Evolutionary conservation across 2,797 vertebrate genomes (phyloP).

Genomic region (Paguma larvata): DNA sequence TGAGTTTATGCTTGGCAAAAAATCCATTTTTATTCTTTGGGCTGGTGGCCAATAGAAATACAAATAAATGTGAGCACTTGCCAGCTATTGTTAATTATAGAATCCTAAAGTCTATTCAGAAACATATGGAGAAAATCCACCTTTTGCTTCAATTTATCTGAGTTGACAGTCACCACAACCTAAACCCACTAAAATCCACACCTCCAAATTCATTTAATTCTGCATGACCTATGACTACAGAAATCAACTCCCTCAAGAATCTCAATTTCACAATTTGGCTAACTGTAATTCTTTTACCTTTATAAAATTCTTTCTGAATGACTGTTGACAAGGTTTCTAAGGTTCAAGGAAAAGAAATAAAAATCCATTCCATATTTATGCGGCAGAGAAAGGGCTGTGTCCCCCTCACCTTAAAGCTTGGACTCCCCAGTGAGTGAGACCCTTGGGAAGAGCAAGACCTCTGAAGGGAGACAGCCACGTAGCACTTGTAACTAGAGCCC

Average conservation of each 20-base stretch:
- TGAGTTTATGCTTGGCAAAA: conserved; percentile 60
- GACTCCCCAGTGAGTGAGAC: neutral
- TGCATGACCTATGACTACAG: conserved; percentile 51
- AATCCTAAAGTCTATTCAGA: conserved; percentile 59
- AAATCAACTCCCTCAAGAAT: conserved; percentile 69
- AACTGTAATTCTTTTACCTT: conserved; percentile 68
- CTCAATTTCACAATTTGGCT: conserved; percentile 61
- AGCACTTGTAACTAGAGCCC: neutral
- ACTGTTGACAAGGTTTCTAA: conserved; percentile 68
- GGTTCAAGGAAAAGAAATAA: conserved; percentile 69
- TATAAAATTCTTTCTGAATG: conserved; percentile 66
- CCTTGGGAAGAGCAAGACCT: neutral
- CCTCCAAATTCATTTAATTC: conserved; percentile 73
- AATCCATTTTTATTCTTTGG: conserved; percentile 64
- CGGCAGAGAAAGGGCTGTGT: neutral
- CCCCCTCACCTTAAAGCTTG: neutral
- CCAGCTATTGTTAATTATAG: conserved; percentile 69
- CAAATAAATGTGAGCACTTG: conserved; percentile 47
- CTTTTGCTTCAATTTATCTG: conserved; percentile 69
- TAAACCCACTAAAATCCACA: conserved; percentile 69
- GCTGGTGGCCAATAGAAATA: conserved; percentile 55
- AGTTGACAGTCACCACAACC: conserved; percentile 57
- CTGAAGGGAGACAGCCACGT: neutral
- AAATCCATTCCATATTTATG: conserved; percentile 76
- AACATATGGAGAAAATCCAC: conserved; percentile 44